phyloP scores from a whole-genome alignment of 2,888 invertebrate species.

The Anorthoa munda region DNA sequence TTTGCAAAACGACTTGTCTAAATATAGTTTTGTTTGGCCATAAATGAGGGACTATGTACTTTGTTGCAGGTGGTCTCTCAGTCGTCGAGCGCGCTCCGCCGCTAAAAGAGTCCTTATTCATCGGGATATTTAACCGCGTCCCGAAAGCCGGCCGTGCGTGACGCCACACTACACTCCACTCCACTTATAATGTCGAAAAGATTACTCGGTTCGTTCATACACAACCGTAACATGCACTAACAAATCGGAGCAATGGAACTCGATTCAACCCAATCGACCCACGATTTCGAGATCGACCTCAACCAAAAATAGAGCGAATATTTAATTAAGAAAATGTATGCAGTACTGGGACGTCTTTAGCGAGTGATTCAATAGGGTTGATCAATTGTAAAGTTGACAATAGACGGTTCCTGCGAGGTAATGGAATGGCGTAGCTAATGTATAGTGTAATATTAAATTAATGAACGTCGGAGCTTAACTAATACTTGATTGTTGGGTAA shows the following conservation, averaged over 20 bases:
- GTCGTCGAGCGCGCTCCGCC: constrained; percentile 77
- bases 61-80: constrained; percentile 87
- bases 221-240: constrained; percentile 56
- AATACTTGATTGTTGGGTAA: constrained; percentile 53
- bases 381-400: constrained; percentile 68
- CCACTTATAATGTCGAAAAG: constrained; percentile 74
- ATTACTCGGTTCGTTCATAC: constrained; percentile 68
- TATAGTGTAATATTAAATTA: constrained; percentile 62
- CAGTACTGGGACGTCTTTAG: constrained; percentile 39
- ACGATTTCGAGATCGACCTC: constrained; percentile 26
- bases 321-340: constrained; percentile 64
- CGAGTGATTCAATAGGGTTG: constrained; percentile 59
- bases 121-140: constrained; percentile 85
- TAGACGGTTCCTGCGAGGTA: constrained; percentile 58
- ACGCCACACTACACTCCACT: constrained; percentile 72
- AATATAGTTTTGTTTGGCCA: constrained; percentile 77
- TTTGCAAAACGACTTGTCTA: constrained; percentile 74
- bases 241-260: constrained; percentile 55
- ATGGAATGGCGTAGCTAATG: constrained; percentile 59
- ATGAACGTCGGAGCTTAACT: constrained; percentile 59
- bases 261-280: constrained; percentile 38
- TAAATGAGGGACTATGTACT: constrained; percentile 85
- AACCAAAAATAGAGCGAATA: constrained; percentile 40
- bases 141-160: constrained; percentile 76
- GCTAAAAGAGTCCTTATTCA: constrained; percentile 88